Conservation (phyloP, 2,797 vertebrate genomes). For the Argentina silus region DNA sequence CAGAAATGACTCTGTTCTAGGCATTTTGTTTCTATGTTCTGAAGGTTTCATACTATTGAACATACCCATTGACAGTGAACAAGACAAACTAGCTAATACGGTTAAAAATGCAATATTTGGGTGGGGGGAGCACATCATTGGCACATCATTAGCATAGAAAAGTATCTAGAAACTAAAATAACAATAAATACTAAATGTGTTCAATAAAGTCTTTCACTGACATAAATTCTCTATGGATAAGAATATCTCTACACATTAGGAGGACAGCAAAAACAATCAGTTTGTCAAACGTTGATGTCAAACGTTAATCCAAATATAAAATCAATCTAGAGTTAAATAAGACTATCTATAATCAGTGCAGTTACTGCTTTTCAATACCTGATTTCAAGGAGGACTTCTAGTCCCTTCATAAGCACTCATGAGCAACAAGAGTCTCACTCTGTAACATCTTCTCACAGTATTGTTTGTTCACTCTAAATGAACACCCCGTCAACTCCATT, state of each 20-base stretch:
- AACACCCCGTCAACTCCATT: background rate
- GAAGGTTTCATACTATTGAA: background rate
- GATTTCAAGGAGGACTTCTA: conserved; percentile 3
- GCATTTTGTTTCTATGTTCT: background rate
- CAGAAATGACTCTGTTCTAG: background rate
- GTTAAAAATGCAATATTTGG: background rate
- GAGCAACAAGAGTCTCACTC: background rate
- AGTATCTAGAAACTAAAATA: background rate
- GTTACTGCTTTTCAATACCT: conserved; percentile 23
- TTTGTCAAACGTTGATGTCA: conserved; percentile 16
- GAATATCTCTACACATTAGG: background rate
- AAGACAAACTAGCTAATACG: background rate
- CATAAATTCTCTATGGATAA: background rate
- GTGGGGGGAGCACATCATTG: background rate
- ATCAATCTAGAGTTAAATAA: conserved; percentile 10
- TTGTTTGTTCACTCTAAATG: no score
- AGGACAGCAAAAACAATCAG: background rate
- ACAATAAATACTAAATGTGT: background rate
- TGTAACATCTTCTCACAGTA: background rate
- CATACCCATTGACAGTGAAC: background rate
- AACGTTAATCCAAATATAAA: conserved; percentile 16
- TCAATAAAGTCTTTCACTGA: background rate
- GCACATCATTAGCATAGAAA: background rate
- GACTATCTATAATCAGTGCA: conserved; percentile 26
- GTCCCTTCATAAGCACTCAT: background rate